Evolutionary conservation across 2,113 vertebrate species (phyloP).

Genomic region (Caloenas nicobarica): DNA sequence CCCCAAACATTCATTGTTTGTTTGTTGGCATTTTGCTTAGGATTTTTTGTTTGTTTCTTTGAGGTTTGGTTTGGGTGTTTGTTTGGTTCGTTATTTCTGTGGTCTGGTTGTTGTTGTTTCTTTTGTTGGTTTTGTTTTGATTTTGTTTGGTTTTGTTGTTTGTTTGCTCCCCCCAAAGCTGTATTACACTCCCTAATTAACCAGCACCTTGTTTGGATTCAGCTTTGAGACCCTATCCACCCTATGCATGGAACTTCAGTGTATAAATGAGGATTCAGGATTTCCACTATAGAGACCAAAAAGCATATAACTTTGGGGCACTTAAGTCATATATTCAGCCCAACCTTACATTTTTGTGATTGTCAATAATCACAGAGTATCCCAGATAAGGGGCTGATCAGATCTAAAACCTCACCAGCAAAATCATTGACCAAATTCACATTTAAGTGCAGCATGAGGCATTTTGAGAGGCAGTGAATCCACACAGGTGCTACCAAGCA

Average conservation of each 20-base stretch:
- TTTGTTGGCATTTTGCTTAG: not conserved
- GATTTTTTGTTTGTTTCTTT: not conserved
- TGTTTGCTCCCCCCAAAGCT: not conserved
- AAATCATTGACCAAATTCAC: not conserved
- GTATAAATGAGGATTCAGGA: not conserved
- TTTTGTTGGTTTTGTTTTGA: too few relatives aligned
- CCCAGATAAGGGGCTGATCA: not conserved
- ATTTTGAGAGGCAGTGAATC: not conserved
- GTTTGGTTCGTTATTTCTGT: too few relatives aligned
- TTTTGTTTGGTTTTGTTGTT: not conserved
- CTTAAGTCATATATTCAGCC: not conserved
- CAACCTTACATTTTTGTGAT: not conserved
- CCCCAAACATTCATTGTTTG: not conserved
- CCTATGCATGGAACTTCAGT: not conserved
- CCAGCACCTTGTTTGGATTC: not conserved
- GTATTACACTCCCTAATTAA: not conserved
- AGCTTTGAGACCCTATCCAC: not conserved
- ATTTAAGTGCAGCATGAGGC: rapidly evolving
- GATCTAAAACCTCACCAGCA: not conserved
- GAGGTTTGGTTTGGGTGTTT: too few relatives aligned
- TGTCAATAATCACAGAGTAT: not conserved
- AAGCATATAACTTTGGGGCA: not conserved
- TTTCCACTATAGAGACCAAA: not conserved
- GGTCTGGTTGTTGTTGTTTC: too few relatives aligned
- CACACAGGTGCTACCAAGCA: not conserved